Evolutionary conservation across 1,140 invertebrate species (phyloP), one percentile per base, ranked within the genome.

Genomic region (Harpegnathos saltator): DNA sequence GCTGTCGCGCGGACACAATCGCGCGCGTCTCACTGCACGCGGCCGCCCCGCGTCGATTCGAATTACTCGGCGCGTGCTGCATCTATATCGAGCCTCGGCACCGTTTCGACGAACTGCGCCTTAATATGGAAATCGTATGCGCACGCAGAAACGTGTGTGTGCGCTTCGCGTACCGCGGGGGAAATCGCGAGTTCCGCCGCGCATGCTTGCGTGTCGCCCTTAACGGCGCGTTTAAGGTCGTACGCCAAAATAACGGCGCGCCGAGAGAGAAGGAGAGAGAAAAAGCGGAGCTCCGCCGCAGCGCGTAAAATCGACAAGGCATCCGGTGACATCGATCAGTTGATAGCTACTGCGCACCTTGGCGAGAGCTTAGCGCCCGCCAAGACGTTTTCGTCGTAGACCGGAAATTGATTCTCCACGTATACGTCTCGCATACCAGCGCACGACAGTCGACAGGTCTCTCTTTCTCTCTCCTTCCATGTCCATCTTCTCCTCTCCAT

Each of bases 381-480:
- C 61, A 54, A 87, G 82, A 29, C 85, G 81, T 87, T 87, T 87
- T 87, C 72, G 61, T 68, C 19, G 48, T 22, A 15, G 17, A 48
- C 62, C 85, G 86, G 86, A 87, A 87, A 87, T 87, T 87, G 86
- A 83, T 80, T 84, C 87, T 80, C 68, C 74, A 63, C 74, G 26
- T 83, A 82, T 69, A 84, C 81, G 81, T 77, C 77, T 73, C 72
- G 63, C 85, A 80, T 63, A 50, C 33, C 75, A 22, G 17, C 72
- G 24, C 66, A 56, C 58, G 52, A 59, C 15, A 69, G 48, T 61
- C 52, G 86, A 86, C 81, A 83, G 66, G 66, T 19, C 22, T 58
- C 38, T 44, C 22, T 68, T 48, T 56, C 33, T 19, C 22, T 58
- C 33, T 33, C 22, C 56, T 48, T 56, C 33, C 29, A 33, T 33